Evolutionary conservation across 2,797 vertebrate genomes (phyloP).

Genomic region (Ammospiza maritima): DNA sequence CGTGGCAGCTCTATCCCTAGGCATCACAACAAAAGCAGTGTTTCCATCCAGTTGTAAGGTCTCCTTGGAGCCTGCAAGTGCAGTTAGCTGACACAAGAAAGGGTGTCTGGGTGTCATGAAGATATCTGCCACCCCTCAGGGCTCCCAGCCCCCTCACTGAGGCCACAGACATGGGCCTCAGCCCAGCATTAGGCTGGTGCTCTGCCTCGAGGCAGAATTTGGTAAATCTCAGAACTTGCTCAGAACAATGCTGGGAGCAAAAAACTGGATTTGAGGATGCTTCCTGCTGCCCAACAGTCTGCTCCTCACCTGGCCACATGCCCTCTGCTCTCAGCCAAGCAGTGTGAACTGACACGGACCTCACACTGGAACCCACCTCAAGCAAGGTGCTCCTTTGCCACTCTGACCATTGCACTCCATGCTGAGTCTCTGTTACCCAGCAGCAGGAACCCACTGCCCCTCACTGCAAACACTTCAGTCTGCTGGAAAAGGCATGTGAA

Average conservation of each 20-base stretch:
- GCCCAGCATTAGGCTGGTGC: neutral
- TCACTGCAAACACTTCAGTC: neutral
- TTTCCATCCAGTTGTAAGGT: neutral
- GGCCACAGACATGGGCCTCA: accelerated
- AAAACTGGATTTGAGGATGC: neutral
- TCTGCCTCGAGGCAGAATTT: neutral
- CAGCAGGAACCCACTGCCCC: neutral
- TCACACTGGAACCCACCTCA: neutral
- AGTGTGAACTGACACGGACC: accelerated
- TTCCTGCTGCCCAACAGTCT: neutral
- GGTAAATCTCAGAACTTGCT: neutral
- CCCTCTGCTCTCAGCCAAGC: neutral
- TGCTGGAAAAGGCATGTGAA: neutral
- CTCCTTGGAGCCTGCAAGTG: neutral
- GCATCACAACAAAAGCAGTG: neutral
- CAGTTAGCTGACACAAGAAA: neutral
- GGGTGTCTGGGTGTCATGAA: accelerated
- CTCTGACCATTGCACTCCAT: neutral
- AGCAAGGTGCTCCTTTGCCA: neutral
- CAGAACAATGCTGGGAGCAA: neutral
- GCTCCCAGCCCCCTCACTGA: neutral
- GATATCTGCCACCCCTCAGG: neutral
- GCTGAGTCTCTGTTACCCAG: neutral
- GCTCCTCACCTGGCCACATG: neutral
- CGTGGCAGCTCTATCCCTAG: accelerated